Percentiles rank a stretch among this genome's conserved stretches.
Conservation (phyloP, 2,888 invertebrate species). For the Orthonevra nobilis region DNA sequence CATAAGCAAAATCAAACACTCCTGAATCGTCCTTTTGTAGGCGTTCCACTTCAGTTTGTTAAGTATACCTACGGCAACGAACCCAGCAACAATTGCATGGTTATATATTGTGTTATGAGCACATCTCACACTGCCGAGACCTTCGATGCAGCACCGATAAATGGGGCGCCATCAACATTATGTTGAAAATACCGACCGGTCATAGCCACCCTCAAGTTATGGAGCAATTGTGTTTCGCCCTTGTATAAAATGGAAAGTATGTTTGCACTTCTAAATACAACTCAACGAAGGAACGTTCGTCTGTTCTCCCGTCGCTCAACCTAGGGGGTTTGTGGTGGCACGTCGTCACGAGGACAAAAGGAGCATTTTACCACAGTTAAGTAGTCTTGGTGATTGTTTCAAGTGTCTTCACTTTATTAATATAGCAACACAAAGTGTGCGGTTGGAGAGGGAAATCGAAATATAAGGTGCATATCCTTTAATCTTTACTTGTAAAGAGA, state of each 20-base stretch:
- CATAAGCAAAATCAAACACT: conserved; percentile 52
- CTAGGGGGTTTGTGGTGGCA: conserved; percentile 9
- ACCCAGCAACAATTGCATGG: conserved; percentile 24
- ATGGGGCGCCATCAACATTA: conserved; percentile 38
- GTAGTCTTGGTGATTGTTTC: conserved; percentile 66
- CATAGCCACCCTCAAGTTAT: conserved; percentile 42
- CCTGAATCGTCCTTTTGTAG: conserved; percentile 3
- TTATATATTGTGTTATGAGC: conserved; percentile 13
- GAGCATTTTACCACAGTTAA: conserved; percentile 57
- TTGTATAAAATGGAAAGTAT: conserved; percentile 45
- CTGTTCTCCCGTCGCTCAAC: not conserved
- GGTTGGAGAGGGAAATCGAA: not conserved
- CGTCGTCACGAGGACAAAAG: conserved; percentile 60
- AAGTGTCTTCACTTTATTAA: conserved; percentile 68
- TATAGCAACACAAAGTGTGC: conserved; percentile 7
- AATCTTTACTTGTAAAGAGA: conserved; percentile 24
- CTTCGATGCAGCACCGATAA: conserved; percentile 11
- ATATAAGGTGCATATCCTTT: conserved; percentile 10
- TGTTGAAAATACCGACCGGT: conserved; percentile 5
- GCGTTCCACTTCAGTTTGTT: not conserved
- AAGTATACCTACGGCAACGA: not conserved
- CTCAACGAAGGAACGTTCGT: conserved; percentile 7
- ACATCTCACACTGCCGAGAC: not conserved
- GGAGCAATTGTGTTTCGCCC: conserved; percentile 48
- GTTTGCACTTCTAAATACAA: conserved; percentile 51